Percentiles rank a stretch among this genome's conserved stretches.
phyloP scores from a whole-genome alignment of 2,888 invertebrate species.

The Amphipoea oculea region DNA sequence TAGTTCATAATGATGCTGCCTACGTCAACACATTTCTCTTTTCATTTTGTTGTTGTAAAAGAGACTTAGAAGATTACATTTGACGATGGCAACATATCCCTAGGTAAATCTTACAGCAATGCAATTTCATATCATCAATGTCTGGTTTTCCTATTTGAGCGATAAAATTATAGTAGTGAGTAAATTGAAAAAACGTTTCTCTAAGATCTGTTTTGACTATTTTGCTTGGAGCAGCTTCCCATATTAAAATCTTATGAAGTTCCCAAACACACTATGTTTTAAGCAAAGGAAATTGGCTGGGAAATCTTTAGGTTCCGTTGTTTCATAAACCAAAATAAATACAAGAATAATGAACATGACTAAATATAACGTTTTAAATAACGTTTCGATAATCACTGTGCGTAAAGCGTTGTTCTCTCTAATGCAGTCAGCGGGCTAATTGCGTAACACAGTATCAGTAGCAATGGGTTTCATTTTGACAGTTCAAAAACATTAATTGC shows the following conservation, averaged over 20 bases:
- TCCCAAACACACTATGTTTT: background rate
- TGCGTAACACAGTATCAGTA: no score
- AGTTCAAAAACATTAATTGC: no score
- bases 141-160: background rate
- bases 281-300: no score
- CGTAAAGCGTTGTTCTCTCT: background rate
- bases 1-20: conserved; percentile 9
- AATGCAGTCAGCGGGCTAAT: background rate
- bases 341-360: background rate
- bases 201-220: background rate
- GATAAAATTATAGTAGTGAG: no score
- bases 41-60: conserved; percentile 18
- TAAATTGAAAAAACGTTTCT: background rate
- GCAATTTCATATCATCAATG: background rate
- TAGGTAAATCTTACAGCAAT: background rate
- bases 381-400: background rate
- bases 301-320: background rate
- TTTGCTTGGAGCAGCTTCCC: background rate
- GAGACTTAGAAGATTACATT: conserved; percentile 16
- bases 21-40: conserved; percentile 2
- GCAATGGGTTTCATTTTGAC: no score
- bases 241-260: background rate
- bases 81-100: background rate
- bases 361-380: no score
- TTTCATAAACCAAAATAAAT: background rate